These are phyloP conservation scores for Tetropium fuscum DNA, from an alignment of 2,888 invertebrate genomes.

Conservation along the genomic window DNA sequence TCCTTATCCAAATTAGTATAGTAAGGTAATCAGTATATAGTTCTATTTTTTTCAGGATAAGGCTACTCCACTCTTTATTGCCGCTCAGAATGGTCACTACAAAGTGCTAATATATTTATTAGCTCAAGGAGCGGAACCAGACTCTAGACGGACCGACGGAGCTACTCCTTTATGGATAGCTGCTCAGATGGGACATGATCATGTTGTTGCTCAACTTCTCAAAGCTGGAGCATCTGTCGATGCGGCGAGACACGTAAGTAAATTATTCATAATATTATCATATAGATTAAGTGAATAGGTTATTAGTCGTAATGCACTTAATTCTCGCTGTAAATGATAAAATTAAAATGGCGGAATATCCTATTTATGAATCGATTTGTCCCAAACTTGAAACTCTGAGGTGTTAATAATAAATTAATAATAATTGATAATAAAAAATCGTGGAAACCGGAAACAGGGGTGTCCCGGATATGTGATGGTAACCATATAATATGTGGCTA, in stretches of 20 bases:
- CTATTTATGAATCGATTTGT: too few species aligned
- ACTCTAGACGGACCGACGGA: conserved; percentile 83
- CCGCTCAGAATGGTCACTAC: conserved; percentile 93
- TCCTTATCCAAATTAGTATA: neutral
- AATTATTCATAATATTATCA: neutral
- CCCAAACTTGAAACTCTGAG: too few species aligned
- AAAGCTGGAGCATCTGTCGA: conserved; percentile 85
- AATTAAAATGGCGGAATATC: too few species aligned
- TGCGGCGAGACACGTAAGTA: conserved; percentile 79
- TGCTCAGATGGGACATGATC: conserved; percentile 93
- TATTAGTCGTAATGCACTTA: too few species aligned
- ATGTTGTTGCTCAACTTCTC: conserved; percentile 82
- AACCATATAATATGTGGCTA: too few species aligned
- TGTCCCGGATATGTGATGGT: too few species aligned
- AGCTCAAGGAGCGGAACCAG: conserved; percentile 78
- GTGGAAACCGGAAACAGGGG: too few species aligned
- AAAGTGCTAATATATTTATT: conserved; percentile 81
- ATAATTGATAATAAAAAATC: too few species aligned
- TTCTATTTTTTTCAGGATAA: conserved; percentile 76
- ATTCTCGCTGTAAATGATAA: too few species aligned
- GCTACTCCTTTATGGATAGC: conserved; percentile 95
- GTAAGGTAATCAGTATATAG: too few species aligned
- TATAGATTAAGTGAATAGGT: too few species aligned
- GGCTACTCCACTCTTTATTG: conserved; percentile 92
- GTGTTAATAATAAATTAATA: too few species aligned